These are phyloP conservation scores for Pampus argenteus DNA, from an alignment of 2,797 vertebrate genomes.

Conservation along the genomic window DNA sequence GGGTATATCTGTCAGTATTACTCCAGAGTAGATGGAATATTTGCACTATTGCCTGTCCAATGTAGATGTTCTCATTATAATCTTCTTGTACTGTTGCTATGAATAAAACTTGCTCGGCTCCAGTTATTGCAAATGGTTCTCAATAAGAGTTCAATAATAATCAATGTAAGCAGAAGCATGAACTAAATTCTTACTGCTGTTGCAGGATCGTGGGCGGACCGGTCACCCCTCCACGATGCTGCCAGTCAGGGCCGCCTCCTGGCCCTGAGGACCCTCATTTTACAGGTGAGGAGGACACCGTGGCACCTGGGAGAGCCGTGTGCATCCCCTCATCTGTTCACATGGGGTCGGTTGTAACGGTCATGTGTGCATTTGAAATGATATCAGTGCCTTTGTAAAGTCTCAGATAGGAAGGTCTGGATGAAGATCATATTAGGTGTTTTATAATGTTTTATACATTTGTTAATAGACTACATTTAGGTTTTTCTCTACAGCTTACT, in stretches of 20 bases:
- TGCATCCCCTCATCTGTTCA: slow-evolving; percentile 25
- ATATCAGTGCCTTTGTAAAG: slow-evolving; percentile 18
- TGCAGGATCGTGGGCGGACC: slow-evolving; percentile 95
- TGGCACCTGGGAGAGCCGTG: slow-evolving; percentile 9
- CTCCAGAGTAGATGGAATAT: neutral
- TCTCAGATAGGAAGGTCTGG: slow-evolving; percentile 27
- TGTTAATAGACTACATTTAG: too few species aligned
- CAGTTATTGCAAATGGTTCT: neutral
- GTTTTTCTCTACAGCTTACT: too few species aligned
- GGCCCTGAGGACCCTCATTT: slow-evolving; percentile 92
- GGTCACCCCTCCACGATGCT: slow-evolving; percentile 94
- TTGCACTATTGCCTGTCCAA: neutral
- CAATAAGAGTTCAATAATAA: neutral
- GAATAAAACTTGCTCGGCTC: neutral
- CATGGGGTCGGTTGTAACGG: slow-evolving; percentile 6
- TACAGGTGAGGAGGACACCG: slow-evolving; percentile 86
- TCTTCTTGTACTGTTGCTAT: neutral
- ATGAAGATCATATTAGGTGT: neutral
- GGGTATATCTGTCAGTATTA: neutral
- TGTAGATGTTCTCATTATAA: neutral
- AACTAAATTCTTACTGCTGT: slow-evolving; percentile 28
- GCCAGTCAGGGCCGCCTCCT: slow-evolving; percentile 95
- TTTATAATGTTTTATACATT: neutral
- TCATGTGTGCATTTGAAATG: slow-evolving; percentile 21
- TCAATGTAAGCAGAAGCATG: neutral